A percentile compares a stretch with the other conserved stretches of the same genome.
These are phyloP conservation scores for Podarcis siculus DNA, from an alignment of 2,797 vertebrate genomes.

Conservation along the genomic window DNA sequence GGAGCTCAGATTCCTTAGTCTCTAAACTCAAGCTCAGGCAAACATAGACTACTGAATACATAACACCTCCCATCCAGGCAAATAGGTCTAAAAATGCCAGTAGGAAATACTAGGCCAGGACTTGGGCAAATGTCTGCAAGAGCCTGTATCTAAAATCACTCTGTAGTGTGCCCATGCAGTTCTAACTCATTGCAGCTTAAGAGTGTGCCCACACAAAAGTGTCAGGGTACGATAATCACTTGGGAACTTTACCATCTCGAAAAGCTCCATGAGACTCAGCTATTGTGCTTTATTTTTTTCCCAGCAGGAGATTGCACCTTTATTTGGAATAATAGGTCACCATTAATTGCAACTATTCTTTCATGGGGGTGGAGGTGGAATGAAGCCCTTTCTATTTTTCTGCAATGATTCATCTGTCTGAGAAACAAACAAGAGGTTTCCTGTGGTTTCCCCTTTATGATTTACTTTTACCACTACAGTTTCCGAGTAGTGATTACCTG, in stretches of 20 bases:
- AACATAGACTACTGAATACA: too few species aligned
- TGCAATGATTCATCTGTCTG: background rate
- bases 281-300: background rate
- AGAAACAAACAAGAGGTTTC: background rate
- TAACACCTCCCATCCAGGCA: too few species aligned
- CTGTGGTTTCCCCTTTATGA: background rate
- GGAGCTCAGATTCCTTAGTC: too few species aligned
- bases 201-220: background rate
- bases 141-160: background rate
- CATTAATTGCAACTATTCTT: background rate
- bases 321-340: background rate
- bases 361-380: background rate
- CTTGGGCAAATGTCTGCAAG: background rate
- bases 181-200: background rate
- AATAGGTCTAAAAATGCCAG: background rate
- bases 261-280: background rate
- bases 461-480: background rate
- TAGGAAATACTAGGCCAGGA: background rate
- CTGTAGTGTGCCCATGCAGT: background rate
- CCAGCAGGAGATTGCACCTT: background rate
- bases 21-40: too few species aligned
- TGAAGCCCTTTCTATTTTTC: background rate
- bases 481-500: background rate
- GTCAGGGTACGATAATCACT: background rate
- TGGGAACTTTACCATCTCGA: background rate